Percentiles rank a stretch among this genome's conserved stretches.
Conservation (phyloP, 2,113 vertebrate species). For the Centropus bengalensis region DNA sequence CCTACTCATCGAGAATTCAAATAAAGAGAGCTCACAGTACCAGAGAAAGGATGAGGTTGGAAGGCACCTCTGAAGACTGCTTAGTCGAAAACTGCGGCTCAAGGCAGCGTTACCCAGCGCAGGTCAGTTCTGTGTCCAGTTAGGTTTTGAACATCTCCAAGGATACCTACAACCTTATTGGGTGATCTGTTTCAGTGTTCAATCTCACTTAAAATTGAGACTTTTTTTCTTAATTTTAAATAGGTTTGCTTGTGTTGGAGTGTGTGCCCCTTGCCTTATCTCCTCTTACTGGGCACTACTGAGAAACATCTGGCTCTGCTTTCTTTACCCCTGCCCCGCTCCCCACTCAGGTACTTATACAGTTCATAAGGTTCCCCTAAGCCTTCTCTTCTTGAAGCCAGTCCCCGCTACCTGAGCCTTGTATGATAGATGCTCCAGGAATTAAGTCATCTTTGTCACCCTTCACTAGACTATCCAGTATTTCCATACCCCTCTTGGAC, state of each 20-base stretch:
- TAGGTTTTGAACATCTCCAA: background rate
- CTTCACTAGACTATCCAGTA: background rate
- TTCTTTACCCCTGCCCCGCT: background rate
- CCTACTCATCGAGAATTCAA: background rate
- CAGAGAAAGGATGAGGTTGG: background rate
- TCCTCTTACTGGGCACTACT: background rate
- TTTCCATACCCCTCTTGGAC: background rate
- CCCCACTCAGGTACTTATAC: background rate
- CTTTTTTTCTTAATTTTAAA: background rate
- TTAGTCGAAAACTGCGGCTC: background rate
- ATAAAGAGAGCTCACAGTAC: background rate
- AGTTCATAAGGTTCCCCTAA: background rate
- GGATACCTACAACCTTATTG: background rate
- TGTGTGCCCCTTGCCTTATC: background rate
- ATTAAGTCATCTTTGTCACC: background rate
- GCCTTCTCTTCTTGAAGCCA: background rate
- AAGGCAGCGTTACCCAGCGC: background rate
- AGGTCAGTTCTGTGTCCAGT: background rate
- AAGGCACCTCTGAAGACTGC: background rate
- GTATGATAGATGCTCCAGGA: background rate
- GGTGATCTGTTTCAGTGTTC: background rate
- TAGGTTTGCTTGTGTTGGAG: background rate
- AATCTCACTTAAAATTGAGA: background rate
- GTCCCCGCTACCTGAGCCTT: background rate
- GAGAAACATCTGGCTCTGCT: background rate